phyloP scores from a whole-genome alignment of 2,888 invertebrate species.

The Rugalucina vietnamica region DNA sequence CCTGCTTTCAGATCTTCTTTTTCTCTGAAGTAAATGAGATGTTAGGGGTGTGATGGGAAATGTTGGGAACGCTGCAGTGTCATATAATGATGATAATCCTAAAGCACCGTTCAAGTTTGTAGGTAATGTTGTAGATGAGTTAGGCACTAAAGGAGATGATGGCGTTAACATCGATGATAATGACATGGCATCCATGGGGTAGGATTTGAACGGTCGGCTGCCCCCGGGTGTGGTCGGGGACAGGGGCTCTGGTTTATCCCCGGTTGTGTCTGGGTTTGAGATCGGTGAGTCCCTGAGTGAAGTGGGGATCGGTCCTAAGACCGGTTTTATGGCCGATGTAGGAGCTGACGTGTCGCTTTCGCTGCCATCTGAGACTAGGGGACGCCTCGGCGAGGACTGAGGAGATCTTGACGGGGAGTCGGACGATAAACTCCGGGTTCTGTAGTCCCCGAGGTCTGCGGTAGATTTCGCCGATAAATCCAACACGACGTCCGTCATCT shows the following conservation, averaged over 20 bases:
- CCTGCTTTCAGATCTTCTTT: conserved; percentile 74
- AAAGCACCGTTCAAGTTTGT: conserved; percentile 62
- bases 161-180: conserved; percentile 60
- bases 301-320: conserved; percentile 53
- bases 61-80: conserved; percentile 63
- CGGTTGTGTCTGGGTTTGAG: conserved; percentile 36
- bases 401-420: conserved; percentile 57
- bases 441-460: background rate
- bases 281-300: conserved; percentile 43
- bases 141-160: conserved; percentile 56
- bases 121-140: conserved; percentile 51
- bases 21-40: conserved; percentile 76
- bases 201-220: conserved; percentile 75
- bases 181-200: conserved; percentile 69
- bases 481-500: conserved; percentile 70
- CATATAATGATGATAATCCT: conserved; percentile 66
- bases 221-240: conserved; percentile 39
- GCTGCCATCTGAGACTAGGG: conserved; percentile 56
- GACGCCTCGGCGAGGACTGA: conserved; percentile 41
- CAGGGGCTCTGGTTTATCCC: conserved; percentile 36
- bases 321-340: conserved; percentile 48
- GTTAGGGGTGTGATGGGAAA: conserved; percentile 75
- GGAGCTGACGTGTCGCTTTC: conserved; percentile 59
- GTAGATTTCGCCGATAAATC: conserved; percentile 68
- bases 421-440: conserved; percentile 43